Evolutionary conservation across 2,888 invertebrate species (phyloP), one percentile per base, ranked within the genome.

Genomic region (Cosmia trapezina): DNA sequence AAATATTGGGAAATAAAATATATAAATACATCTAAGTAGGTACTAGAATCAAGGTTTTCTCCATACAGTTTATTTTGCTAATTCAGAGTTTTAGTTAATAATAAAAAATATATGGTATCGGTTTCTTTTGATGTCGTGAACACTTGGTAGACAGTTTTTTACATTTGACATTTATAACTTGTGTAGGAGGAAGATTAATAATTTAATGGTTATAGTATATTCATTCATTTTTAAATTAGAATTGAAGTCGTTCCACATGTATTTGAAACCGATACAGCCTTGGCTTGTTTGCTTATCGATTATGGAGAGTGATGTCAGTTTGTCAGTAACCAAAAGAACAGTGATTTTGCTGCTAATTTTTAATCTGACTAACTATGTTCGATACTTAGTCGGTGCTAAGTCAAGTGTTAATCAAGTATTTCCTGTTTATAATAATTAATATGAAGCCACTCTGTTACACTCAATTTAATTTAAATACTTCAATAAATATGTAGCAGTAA

Each of bases 131-230:
- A 80, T 59, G 77, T 72, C n/a, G 54, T 37, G 33, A 64, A 59
- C 68, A 62, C 68, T 69, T 62, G 77, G 43, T 68, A n/a, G 72
- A 11, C n/a, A 68, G 33, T 81, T 59, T 80, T 77, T 80, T 73
- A 47, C 54, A 73, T 73, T 69, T 66, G 80, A 73, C 77, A 80
- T 68, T 80, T 51, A 77, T 54, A 37, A 56, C 45, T 37, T 3
- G 65, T 37, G 81, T 81, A 61, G 81, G 80, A 63, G 11, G 61
- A 37, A 51, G 19, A 61, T 66, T 63, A 64, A 67, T 53, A 59
- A 62, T 64, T 64, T 60, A 69, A 62, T 41, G 22, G 5, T 56
- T 62, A 59, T 69, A 28, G 76, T 64, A 33, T 45, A 33, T 62
- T 61, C 56, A 76, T 71, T 67, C 53, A 76, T 79, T 67, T 76